These are phyloP conservation scores for Conistra vaccinii DNA, from an alignment of 2,888 invertebrate genomes.

Conservation along the genomic window DNA sequence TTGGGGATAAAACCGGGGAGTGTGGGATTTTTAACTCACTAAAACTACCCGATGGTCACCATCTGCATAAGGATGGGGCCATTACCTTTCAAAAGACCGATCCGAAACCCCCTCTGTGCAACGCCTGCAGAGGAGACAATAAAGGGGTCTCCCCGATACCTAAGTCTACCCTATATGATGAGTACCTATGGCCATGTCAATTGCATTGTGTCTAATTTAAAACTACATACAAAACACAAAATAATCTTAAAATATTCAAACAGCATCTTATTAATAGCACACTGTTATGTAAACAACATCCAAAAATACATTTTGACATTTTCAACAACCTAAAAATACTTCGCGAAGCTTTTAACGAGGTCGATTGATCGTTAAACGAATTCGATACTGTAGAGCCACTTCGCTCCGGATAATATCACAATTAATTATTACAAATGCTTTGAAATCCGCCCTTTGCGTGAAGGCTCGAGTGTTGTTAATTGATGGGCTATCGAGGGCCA, in stretches of 20 bases:
- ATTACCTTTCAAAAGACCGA: too few species aligned
- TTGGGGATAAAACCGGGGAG: too few species aligned
- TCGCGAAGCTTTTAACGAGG: slow-evolving; percentile 18
- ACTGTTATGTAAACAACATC: slow-evolving; percentile 42
- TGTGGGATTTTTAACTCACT: too few species aligned
- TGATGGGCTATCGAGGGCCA: slow-evolving; percentile 50
- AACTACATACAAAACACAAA: background rate
- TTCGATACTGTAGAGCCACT: slow-evolving; percentile 54
- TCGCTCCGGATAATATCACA: slow-evolving; percentile 51
- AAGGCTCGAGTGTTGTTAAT: slow-evolving; percentile 58
- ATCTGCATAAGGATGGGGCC: too few species aligned
- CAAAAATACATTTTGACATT: slow-evolving; percentile 40
- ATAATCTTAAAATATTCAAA: background rate
- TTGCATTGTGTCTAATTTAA: background rate
- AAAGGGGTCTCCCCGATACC: too few species aligned
- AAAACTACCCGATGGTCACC: too few species aligned
- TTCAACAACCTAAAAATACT: slow-evolving; percentile 22
- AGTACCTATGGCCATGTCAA: background rate
- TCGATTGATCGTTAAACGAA: slow-evolving; percentile 47
- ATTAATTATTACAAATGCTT: slow-evolving; percentile 50
- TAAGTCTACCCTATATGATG: too few species aligned
- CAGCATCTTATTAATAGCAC: slow-evolving; percentile 24
- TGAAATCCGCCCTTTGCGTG: slow-evolving; percentile 36
- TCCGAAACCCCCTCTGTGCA: too few species aligned
- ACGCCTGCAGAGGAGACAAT: too few species aligned